phyloP scores from a whole-genome alignment of 2,113 vertebrate genomes.

The Dipodomys ordii region DNA sequence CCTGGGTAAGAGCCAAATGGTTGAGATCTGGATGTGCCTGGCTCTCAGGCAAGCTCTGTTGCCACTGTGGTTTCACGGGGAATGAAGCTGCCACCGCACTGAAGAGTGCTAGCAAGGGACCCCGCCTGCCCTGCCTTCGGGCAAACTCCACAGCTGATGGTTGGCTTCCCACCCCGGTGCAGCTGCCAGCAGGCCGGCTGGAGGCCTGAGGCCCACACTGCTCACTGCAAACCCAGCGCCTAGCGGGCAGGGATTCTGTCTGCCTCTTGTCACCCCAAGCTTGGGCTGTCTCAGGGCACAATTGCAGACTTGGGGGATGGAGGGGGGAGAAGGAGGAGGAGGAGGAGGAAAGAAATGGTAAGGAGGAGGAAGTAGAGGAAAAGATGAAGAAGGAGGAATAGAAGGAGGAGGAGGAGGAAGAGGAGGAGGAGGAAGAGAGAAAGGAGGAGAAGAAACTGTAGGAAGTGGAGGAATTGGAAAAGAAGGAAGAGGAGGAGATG shows the following conservation, averaged over 20 bases:
- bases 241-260: not conserved
- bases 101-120: not conserved
- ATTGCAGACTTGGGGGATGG: not conserved
- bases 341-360: too few relatives aligned
- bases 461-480: too few relatives aligned
- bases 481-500: too few relatives aligned
- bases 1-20: constrained; percentile 68
- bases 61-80: constrained; percentile 14
- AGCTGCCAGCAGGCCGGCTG: not conserved
- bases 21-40: constrained; percentile 55
- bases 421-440: too few relatives aligned
- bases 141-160: not conserved
- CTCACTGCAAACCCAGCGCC: not conserved
- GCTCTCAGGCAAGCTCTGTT: constrained; percentile 44
- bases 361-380: too few relatives aligned
- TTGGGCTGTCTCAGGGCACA: not conserved
- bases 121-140: not conserved
- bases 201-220: not conserved
- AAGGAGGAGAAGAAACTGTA: too few relatives aligned
- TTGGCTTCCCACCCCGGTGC: not conserved
- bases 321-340: too few relatives aligned
- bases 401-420: too few relatives aligned
- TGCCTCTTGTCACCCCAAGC: not conserved
- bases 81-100: constrained; percentile 26
- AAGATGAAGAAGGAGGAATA: too few relatives aligned